Percentiles rank a stretch among this genome's conserved stretches.
phyloP scores from a whole-genome alignment of 35 echinoderm and acorn worm genomes.

The Holothuria glaberrima region DNA sequence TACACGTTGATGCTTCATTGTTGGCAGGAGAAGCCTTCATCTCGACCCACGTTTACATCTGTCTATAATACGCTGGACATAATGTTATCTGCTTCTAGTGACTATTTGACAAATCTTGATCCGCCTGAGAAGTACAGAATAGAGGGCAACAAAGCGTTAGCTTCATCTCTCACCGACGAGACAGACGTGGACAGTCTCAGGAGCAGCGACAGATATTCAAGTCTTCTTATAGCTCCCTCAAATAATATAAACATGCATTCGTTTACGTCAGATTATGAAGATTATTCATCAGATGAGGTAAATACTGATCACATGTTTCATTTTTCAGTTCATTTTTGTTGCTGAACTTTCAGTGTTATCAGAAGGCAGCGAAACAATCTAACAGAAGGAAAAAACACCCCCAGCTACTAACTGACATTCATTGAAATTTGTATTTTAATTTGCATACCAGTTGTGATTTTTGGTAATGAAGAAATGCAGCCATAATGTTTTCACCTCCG shows the following conservation, averaged over 20 bases:
- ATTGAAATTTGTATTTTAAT: too few relatives aligned
- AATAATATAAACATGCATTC: not conserved
- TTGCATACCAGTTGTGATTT: too few relatives aligned
- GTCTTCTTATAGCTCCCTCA: not conserved
- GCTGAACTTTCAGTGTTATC: too few relatives aligned
- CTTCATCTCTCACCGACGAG: conserved; percentile 8
- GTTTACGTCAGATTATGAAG: not conserved
- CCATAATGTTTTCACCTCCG: too few relatives aligned
- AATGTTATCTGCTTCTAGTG: conserved; percentile 36
- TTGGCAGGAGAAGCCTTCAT: conserved; percentile 61
- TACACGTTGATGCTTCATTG: conserved; percentile 68
- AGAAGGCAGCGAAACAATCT: too few relatives aligned
- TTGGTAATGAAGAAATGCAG: too few relatives aligned
- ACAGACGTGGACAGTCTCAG: conserved; percentile 1
- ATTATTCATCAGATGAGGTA: not conserved
- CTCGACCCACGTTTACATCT: conserved; percentile 61
- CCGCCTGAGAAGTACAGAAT: not conserved
- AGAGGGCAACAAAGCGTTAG: not conserved
- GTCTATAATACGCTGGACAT: conserved; percentile 48
- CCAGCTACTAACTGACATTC: too few relatives aligned
- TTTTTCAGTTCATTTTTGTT: too few relatives aligned
- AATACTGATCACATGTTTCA: too few relatives aligned
- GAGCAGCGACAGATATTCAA: conserved; percentile 27
- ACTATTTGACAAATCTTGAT: conserved; percentile 55
- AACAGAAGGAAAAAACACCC: too few relatives aligned